Evolutionary conservation across 2,888 invertebrate species (phyloP), one percentile per base, ranked within the genome.

Genomic region (Flexamia atlantica): DNA sequence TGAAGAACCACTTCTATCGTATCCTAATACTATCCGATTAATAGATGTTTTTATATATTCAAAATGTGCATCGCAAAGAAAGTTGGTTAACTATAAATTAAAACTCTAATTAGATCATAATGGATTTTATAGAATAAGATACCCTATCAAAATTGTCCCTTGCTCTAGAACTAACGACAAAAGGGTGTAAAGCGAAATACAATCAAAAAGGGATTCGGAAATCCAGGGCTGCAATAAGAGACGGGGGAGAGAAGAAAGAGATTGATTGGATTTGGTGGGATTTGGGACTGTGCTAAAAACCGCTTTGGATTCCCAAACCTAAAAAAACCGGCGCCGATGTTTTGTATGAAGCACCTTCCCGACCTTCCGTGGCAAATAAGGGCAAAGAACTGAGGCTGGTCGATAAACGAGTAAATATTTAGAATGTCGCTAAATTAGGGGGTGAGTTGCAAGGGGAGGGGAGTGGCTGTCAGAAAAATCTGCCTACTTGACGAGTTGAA

Each of bases 301-400:
- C 76, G 74, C 76, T 46, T 53, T 72, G 28, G 40, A 68, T 68
- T 68, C 32, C 68, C 72, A 9, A 40, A 46, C 28, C 76, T 25
- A 76, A 57, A 74, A 30, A 46, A 50, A 25, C 64, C 20, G 30
- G 25, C 23, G 57, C 79, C 46, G 57, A 36, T 46, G 70, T 76
- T 82, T 50, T 57, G 25, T 53, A 40, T 57, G 40, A 4, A 74
- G 40, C 83, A 20, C 23, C 70, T 57, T 60, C 53, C 40, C 72
- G 20, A 76, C 76, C 83, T 64, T 60, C 60, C 50, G 50, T 14
- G 64, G 82, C 12, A 50, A 70, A 50, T 82, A 70, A n/a, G n/a
- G 82, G 53, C 81, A 81, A 81, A 81, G 70, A 82, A 82, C 50
- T 70, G 82, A 53, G 42, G 23, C 28, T 14, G 46, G 46, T 25